Conservation (phyloP, 2,113 vertebrate species). For the Ploceus nigricollis region DNA sequence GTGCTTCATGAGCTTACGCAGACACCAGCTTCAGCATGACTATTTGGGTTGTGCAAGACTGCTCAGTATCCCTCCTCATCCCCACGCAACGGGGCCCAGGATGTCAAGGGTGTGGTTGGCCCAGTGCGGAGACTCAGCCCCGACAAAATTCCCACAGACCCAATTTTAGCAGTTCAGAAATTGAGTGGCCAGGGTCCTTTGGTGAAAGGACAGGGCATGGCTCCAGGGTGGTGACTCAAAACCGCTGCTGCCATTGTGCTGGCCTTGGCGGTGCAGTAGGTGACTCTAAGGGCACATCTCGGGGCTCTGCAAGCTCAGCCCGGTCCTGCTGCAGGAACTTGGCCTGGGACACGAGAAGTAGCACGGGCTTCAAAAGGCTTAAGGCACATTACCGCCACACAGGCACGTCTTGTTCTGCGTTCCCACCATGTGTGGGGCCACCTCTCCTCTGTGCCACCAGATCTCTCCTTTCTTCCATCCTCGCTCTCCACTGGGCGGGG, state of each 20-base stretch:
- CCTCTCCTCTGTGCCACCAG: not conserved
- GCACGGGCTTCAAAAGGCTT: not conserved
- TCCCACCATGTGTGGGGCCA: not conserved
- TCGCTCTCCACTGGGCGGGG: not conserved
- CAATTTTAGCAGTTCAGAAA: not conserved
- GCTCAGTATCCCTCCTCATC: not conserved
- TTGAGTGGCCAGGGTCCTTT: not conserved
- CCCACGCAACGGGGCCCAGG: not conserved
- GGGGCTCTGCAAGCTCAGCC: not conserved
- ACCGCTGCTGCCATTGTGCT: not conserved
- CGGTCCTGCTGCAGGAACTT: not conserved
- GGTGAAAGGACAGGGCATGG: not conserved
- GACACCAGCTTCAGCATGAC: not conserved
- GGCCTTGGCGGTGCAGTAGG: not conserved
- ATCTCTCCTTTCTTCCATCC: not conserved
- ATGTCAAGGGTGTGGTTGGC: not conserved
- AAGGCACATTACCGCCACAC: not conserved
- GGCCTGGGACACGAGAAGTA: not conserved
- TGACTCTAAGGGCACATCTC: not conserved
- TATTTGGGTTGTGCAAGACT: not conserved
- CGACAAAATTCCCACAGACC: not conserved
- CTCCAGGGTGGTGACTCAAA: not conserved
- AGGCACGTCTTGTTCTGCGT: not conserved
- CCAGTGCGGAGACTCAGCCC: not conserved
- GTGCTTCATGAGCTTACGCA: accelerated